Percentiles rank a stretch among this genome's conserved stretches.
Conservation (phyloP, 2,797 vertebrate genomes). For the Chiroxiphia lanceolata region DNA sequence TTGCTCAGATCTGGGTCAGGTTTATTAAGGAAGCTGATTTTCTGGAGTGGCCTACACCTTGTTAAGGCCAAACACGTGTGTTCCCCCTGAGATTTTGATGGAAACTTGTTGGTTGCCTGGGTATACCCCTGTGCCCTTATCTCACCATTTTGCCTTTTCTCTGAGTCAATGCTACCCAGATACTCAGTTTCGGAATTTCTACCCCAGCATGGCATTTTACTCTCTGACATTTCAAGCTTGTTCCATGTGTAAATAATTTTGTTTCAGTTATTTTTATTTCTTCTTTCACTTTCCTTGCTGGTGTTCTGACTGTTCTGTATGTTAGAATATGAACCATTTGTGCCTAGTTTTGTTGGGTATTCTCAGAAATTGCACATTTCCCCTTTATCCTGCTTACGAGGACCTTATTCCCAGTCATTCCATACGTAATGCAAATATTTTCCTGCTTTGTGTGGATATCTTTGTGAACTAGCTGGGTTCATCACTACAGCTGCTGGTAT, state of each 20-base stretch:
- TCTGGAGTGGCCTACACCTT: background rate
- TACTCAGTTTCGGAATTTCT: background rate
- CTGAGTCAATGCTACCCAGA: background rate
- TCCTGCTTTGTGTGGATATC: background rate
- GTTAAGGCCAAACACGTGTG: background rate
- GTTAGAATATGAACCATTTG: background rate
- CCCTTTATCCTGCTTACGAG: background rate
- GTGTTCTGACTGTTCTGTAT: background rate
- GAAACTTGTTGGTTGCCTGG: background rate
- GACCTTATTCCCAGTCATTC: background rate
- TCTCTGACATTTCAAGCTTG: constrained; percentile 19
- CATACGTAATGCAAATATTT: background rate
- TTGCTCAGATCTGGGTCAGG: background rate
- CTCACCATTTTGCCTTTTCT: background rate
- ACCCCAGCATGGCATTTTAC: background rate
- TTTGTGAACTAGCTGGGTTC: background rate
- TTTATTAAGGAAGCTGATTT: background rate
- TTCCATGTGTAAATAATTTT: background rate
- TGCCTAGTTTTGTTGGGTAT: background rate
- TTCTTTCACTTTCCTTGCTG: constrained; percentile 17
- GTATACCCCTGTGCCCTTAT: background rate
- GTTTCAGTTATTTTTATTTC: constrained; percentile 1
- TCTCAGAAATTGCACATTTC: background rate
- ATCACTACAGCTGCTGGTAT: background rate
- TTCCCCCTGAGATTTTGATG: background rate